Conservation (phyloP, 2,888 invertebrate species). For the Ephialtes manifestator region DNA sequence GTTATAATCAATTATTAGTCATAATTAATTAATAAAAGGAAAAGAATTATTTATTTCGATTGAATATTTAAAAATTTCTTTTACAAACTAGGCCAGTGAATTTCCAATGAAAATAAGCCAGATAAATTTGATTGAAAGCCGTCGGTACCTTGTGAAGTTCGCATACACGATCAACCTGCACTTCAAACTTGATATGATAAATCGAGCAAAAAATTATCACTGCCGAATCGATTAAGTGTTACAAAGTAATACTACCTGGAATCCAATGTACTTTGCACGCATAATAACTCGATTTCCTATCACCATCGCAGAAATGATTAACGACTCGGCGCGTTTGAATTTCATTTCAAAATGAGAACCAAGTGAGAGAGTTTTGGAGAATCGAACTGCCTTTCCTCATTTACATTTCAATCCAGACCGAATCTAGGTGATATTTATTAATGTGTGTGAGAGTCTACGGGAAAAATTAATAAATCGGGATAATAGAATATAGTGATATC, state of each 20-base stretch:
- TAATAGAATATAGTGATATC: background rate
- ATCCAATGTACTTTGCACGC: background rate
- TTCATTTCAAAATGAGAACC: slow-evolving; percentile 1
- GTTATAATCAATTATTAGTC: no score
- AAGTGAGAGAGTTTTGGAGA: background rate
- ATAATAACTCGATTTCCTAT: background rate
- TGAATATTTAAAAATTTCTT: background rate
- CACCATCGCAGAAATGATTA: background rate
- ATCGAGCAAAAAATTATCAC: background rate
- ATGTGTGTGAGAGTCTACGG: background rate
- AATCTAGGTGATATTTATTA: slow-evolving; percentile 15
- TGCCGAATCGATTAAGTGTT: background rate
- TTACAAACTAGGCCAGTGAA: background rate
- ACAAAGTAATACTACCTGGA: background rate
- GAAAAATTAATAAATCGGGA: background rate
- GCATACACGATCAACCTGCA: background rate
- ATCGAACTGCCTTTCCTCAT: background rate
- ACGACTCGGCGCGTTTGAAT: slow-evolving; percentile 7
- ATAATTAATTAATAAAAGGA: no score
- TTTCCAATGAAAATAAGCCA: background rate
- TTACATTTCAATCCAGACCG: slow-evolving; percentile 28
- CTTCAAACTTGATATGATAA: background rate
- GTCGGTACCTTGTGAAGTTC: background rate
- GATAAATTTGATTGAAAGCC: background rate
- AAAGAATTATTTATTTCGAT: background rate